Conservation (phyloP, 2,888 invertebrate species). For the Carterocephalus palaemon region DNA sequence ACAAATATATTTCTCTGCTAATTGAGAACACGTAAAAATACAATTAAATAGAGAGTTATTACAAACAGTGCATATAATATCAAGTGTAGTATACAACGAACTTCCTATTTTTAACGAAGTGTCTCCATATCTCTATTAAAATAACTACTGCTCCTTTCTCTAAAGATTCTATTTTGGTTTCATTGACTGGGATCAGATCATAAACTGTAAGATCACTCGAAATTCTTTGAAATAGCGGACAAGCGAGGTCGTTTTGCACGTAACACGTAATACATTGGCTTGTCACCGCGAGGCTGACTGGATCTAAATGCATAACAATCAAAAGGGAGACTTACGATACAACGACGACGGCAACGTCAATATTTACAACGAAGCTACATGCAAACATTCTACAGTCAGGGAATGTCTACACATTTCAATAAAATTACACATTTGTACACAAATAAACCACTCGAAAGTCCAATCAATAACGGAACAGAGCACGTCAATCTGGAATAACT, state of each 20-base stretch:
- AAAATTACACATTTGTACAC: constrained; percentile 37
- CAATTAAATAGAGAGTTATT: constrained; percentile 18
- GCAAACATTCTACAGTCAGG: constrained; percentile 34
- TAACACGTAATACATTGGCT: constrained; percentile 2
- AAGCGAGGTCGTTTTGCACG: constrained; percentile 5
- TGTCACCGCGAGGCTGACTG: constrained; percentile 12
- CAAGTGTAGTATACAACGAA: constrained; percentile 23
- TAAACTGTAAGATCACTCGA: constrained; percentile 25
- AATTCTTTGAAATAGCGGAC: constrained; percentile 6
- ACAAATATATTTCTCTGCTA: constrained; percentile 1
- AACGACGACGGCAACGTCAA: constrained; percentile 14
- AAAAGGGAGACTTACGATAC: constrained; percentile 23
- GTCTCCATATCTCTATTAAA: constrained; percentile 16
- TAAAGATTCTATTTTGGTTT: constrained; percentile 46
- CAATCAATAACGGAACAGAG: constrained; percentile 50
- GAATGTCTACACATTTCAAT: constrained; percentile 52
- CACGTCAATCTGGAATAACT: constrained; percentile 71
- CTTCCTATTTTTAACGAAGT: constrained; percentile 11
- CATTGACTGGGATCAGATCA: constrained; percentile 43
- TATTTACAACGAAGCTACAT: constrained; percentile 25
- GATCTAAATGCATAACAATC: constrained; percentile 41
- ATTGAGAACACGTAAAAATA: constrained; percentile 8
- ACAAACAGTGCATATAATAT: constrained; percentile 24
- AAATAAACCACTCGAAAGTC: constrained; percentile 37
- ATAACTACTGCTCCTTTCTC: constrained; percentile 25